Base-by-base conservation (phyloP, 2,888 invertebrate species). In the Plagiodera versicolora region DNA sequence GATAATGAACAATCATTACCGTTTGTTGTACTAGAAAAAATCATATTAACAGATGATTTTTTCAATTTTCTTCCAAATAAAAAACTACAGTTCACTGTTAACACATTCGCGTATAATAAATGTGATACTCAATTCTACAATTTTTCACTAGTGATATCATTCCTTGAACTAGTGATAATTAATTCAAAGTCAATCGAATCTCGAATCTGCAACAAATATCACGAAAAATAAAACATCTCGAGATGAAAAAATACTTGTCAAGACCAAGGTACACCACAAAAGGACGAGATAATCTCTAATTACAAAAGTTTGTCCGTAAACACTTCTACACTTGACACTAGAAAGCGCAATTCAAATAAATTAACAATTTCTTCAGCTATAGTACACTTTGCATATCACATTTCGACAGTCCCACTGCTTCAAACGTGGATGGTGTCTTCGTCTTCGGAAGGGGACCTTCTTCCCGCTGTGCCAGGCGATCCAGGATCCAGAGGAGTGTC, bases 361-460 rank as follows among this genome's bases (percentile, higher is more conserved):
- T 76, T 77, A 78, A 75, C 72, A 73, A 58, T 69, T 71, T 72
- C 11, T 39, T 39, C 68, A 69, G 75, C 74, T 75, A 75, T 74
- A 72, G 65, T 76, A 77, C 75, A 75, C 72, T 54, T 71, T 71
- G 51, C 73, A 76, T 77, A 77, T 77, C 77, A 77, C 77, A 67
- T 72, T 67, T 67, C 64, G 54, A 56, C 58, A 55, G 49, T 62
- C 59, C 17, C 24, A 53, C 63, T 44, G 48, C 57, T 70, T 77
- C 78, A 87, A 70, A 87, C 87, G 73, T 87, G 86, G 72, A 87
- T 87, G 24, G 86, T 82, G 74, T 87, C 86, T 63, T 87, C 87
- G 64, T 86, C 86, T 54, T 86, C 86, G 55, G 85, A 85, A 24
- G 79, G 79, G 18, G 80, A 78, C 58, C 79, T 72, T 58, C 80